Base-by-base conservation (phyloP, 2,797 vertebrate species). In the Coendou prehensilis region DNA sequence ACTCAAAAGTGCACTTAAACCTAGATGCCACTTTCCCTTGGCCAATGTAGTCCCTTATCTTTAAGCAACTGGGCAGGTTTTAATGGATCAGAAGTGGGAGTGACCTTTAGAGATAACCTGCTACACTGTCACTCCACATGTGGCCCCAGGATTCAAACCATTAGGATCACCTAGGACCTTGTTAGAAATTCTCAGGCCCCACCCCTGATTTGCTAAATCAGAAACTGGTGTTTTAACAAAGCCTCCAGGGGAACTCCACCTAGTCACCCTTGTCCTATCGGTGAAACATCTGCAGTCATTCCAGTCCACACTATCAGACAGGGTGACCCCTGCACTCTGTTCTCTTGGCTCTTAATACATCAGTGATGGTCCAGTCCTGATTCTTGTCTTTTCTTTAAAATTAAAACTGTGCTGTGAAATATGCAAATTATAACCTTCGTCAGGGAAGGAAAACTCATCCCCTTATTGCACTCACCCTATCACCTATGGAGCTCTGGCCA, bases 341-440 rank as follows among this genome's bases (percentile, higher is more conserved):
- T 92, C 61, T 80, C 20, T 37, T 94, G 59, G 23, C 50, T 94
- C 45, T 96, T 71, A 61, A 30, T 37, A n/a, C 11, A 87, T 15
- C 23, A 8, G 47, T 18, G 20, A 87, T 26, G 20, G 63, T 54
- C 67, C 10, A 89, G n/a, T 73, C 45, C 9, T 0, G 2, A 61
- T 52, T 82, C 37, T 91, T 91, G 69, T 28, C 56, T 94, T 89
- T 30, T 64, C 95, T 89, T 64, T 5, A 57, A 89, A 93, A 80
- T 69, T 67, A 81, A 87, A 96, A 93, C 33, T 84, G 11, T 84
- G n/a, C 56, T n/a, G 11, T 89, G 45, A 93, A 89, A 81, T 89
- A 71, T 18, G 18, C 64, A 86, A 85, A 90, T 23, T 81, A 2
- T 33, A 87, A 85, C 50, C 9, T 76, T 23, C 67, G 18, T 92